Base-by-base conservation (phyloP, 2,113 vertebrate genomes). In the Maccullochella peelii region DNA sequence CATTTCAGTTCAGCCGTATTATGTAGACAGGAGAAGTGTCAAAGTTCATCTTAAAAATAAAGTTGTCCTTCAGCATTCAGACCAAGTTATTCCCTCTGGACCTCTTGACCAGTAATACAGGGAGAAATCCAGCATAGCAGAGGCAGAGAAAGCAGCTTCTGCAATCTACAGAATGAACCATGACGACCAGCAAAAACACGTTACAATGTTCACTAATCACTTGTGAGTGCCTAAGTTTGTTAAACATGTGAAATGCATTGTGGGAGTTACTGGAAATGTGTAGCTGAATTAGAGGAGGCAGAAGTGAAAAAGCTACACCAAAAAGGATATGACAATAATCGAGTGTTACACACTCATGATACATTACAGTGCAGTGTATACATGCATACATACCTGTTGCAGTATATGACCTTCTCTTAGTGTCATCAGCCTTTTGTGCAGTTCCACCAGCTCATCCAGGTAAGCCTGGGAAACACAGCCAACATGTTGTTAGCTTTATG, bases 341-440 rank as follows among this genome's bases (percentile, higher is more conserved):
- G 47, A 49, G 16, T 50, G 36, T n/a, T 6, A 5, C 12, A 50
- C 58, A 10, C 12, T 30, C n/a, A 42, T 5, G 62, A 8, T 7
- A 12, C 36, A 2, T 38, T 2, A 16, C 18, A 38, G 61, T 36
- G 33, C 2, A 44, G 12, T 14, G 42, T 44, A 15, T 38, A 11
- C 49, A 20, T 50, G 8, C 18, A 21, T 8, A n/a, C 27, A 52
- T 8, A 80, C 98, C 98, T 99, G 98, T 89, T 99, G 98, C 42
- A 99, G 95, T 84, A 99, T 96, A 55, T 98, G 97, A 90, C 97
- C 97, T 93, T 99, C 98, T 92, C 98, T 95, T 84, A 99, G 88
- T 12, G 97, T 96, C 98, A 99, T 99, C 93, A 99, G 95, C 93
- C 98, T 96, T 95, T 97, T 97, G 94, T 99, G 98, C 67, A 99